phyloP scores from a whole-genome alignment of 2,113 vertebrate species.

The Bubo bubo region DNA sequence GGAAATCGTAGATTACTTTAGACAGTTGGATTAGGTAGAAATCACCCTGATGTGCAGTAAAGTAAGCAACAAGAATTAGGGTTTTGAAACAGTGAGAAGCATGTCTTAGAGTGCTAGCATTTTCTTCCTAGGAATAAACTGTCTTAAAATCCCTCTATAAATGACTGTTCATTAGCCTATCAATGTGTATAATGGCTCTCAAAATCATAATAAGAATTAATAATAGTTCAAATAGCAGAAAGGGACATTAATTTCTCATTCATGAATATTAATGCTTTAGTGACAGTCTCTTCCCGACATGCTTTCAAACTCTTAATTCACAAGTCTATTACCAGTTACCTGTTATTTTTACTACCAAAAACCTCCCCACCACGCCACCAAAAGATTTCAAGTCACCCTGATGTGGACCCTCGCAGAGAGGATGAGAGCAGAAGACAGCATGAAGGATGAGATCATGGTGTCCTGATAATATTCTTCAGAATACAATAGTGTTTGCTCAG shows the following conservation, averaged over 20 bases:
- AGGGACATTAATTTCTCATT: slow-evolving; percentile 67
- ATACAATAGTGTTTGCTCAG: background rate
- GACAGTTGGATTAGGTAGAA: slow-evolving; percentile 49
- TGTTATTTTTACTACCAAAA: background rate
- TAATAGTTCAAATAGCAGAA: slow-evolving; percentile 71
- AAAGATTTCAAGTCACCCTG: background rate
- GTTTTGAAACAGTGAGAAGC: background rate
- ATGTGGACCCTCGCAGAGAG: background rate
- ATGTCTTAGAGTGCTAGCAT: slow-evolving; percentile 43
- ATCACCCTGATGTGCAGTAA: slow-evolving; percentile 50
- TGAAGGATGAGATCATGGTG: background rate
- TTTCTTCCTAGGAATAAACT: slow-evolving; percentile 59
- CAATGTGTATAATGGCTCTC: slow-evolving; percentile 69
- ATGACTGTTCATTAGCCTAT: slow-evolving; percentile 70
- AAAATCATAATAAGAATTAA: slow-evolving; percentile 73
- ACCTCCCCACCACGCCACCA: background rate
- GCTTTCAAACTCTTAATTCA: slow-evolving; percentile 37
- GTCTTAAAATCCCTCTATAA: slow-evolving; percentile 67
- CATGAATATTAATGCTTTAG: slow-evolving; percentile 54
- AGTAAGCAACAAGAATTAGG: slow-evolving; percentile 40
- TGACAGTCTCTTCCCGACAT: background rate
- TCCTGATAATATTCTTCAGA: background rate
- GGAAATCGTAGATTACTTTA: slow-evolving; percentile 19
- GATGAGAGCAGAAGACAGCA: background rate
- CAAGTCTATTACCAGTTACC: background rate